These are phyloP conservation scores for Plecotus auritus DNA, from an alignment of 2,113 vertebrate species.

Conservation along the genomic window DNA sequence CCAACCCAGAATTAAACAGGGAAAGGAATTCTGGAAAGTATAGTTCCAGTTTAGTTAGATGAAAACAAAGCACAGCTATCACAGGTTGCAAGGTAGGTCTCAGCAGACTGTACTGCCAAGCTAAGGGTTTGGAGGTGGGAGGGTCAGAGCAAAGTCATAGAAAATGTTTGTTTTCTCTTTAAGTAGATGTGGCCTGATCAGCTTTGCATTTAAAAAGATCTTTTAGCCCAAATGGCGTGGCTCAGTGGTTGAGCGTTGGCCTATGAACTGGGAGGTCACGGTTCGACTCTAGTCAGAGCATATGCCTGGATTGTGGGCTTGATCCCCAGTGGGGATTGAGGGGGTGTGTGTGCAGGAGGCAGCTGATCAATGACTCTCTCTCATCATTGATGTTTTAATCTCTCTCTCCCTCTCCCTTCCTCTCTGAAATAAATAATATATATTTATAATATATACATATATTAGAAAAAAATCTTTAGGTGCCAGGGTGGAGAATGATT, in stretches of 20 bases:
- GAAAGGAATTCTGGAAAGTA: neutral
- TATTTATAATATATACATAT: no score
- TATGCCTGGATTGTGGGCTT: no score
- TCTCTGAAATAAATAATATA: no score
- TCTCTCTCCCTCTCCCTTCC: no score
- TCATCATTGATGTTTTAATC: no score
- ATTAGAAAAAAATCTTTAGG: no score
- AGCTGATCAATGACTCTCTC: no score
- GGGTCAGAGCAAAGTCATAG: neutral
- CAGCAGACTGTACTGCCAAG: neutral
- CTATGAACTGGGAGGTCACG: no score
- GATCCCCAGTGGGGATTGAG: no score
- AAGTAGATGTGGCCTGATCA: neutral
- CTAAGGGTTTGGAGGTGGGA: neutral
- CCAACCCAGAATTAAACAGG: neutral
- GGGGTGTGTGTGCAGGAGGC: no score
- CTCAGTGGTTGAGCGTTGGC: no score
- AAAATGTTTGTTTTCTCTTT: neutral
- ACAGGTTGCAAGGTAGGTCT: neutral
- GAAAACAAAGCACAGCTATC: neutral
- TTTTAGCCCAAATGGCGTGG: neutral
- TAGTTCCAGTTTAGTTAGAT: neutral
- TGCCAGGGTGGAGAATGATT: neutral
- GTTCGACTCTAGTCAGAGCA: no score
- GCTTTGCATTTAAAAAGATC: conserved; percentile 1